Conservation (phyloP, 2,113 vertebrate genomes). For the human region GRCh38 chr11:10329001-10329500, state of each 20-base stretch:
- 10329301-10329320: background rate
- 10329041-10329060: slow-evolving; percentile 74
- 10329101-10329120: slow-evolving; percentile 18
- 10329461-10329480: no score
- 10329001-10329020: slow-evolving; percentile 67
- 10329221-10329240: slow-evolving; percentile 7
- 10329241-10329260: slow-evolving; percentile 1
- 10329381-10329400: no score
- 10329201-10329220: background rate
- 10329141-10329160: background rate
- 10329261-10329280: slow-evolving; percentile 2
- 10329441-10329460: no score
- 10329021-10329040: slow-evolving; percentile 63
- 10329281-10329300: slow-evolving; percentile 5
- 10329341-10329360: no score
- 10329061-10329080: slow-evolving; percentile 58
- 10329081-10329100: slow-evolving; percentile 64
- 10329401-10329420: no score
- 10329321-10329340: background rate
- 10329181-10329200: slow-evolving; percentile 13
- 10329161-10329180: slow-evolving; percentile 24
- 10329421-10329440: no score
- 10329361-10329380: no score
- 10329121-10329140: slow-evolving; percentile 47
- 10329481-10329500: no score